Evolutionary conservation across 2,797 vertebrate species (phyloP), one percentile per base, ranked within the genome.

Genomic region (Microtus californicus): DNA sequence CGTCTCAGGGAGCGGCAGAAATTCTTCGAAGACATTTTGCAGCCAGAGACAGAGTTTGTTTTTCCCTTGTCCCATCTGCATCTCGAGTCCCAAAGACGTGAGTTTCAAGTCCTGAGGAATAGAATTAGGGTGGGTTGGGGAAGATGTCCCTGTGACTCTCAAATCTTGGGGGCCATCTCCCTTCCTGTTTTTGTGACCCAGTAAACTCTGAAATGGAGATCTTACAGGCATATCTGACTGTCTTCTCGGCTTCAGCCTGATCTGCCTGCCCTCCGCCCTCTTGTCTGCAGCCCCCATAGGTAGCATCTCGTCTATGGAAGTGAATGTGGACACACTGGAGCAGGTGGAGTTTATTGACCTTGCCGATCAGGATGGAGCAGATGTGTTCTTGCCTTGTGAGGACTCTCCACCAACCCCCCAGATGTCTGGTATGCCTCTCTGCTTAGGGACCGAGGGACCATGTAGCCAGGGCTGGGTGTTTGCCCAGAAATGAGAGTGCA

Each of bases 271-370:
- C 48, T n/a, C 61, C 8, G 14, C 14, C 9, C 31, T 90, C 96
- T 89, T 93, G 63, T 97, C 87, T 94, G 43, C 97, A 99, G 99
- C 99, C 21, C 99, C 99, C 17, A 99, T 99, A 97, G 99, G 99
- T 71, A 99, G 99, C 65, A 99, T 99, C 98, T 99, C 99, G 0
- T 99, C 99, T 83, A 99, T 99, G 99, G 99, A 99, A 98, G 99
- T 99, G 94, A 99, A 99, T 0, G 99, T 99, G 97, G 99, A 99
- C 98, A 98, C 99, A 92, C 97, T 99, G 97, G 99, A 99, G 97
- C 99, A 99, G 98, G 99, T 99, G 98, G 99, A 99, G 48, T 98
- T 99, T 96, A 98, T 99, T 85, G 99, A 99, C 94, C 98, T 99
- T 95, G 99, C 99, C 29, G 99, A 99, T 97, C 99, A 99, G 96